phyloP scores from a whole-genome alignment of 2,888 invertebrate genomes.

The Scaptomyza caliginosa region DNA sequence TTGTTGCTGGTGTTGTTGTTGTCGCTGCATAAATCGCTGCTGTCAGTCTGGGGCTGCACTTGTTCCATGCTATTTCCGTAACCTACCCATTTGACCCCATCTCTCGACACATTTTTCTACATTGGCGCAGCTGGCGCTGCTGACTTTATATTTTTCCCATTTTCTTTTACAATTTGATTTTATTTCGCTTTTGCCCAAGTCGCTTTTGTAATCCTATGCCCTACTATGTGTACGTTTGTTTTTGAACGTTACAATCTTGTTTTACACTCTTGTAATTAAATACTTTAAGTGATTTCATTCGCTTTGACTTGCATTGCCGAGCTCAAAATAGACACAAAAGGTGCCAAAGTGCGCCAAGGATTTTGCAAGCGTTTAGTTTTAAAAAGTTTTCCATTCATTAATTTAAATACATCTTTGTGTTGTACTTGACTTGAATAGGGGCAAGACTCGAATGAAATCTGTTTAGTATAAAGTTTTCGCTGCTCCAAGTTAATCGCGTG shows the following conservation, averaged over 20 bases:
- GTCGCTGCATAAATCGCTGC: slow-evolving; percentile 38
- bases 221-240: slow-evolving; percentile 4
- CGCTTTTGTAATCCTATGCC: slow-evolving; percentile 38
- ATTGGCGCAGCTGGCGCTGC: slow-evolving; percentile 37
- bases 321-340: slow-evolving; percentile 56
- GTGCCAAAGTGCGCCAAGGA: slow-evolving; percentile 28
- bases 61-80: slow-evolving; percentile 43
- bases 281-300: slow-evolving; percentile 69
- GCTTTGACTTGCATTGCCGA: slow-evolving; percentile 36
- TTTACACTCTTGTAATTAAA: slow-evolving; percentile 70
- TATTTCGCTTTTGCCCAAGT: slow-evolving; percentile 45
- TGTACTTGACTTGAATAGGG: no score
- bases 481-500: slow-evolving; percentile 35
- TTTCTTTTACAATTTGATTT: slow-evolving; percentile 66
- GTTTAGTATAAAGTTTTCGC: no score
- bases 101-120: not conserved
- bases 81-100: slow-evolving; percentile 1
- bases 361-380: no score
- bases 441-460: not conserved
- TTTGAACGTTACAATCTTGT: slow-evolving; percentile 18
- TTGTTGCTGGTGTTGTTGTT: slow-evolving; percentile 6
- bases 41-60: slow-evolving; percentile 30
- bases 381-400: no score
- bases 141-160: slow-evolving; percentile 28
- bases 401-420: no score